phyloP scores from a whole-genome alignment of 2,888 invertebrate genomes.

The Gerris lacustris region DNA sequence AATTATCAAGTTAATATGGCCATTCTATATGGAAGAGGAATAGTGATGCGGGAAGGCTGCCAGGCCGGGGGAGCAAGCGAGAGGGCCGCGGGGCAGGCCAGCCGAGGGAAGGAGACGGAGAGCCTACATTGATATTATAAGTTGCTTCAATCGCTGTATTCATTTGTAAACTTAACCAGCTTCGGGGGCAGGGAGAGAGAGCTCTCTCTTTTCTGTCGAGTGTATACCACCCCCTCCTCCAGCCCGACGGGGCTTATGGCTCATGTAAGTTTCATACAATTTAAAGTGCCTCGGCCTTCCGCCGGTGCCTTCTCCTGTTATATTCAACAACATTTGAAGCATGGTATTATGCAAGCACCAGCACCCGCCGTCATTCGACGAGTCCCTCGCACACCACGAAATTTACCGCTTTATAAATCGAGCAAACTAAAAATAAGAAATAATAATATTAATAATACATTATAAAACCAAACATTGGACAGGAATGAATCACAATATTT shows the following conservation, averaged over 20 bases:
- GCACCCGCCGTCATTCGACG: slow-evolving; percentile 25
- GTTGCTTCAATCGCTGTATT: slow-evolving; percentile 59
- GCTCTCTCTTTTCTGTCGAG: slow-evolving; percentile 30
- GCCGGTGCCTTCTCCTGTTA: slow-evolving; percentile 28
- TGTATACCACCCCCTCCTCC: slow-evolving; percentile 28
- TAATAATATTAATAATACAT: no score
- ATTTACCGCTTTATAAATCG: slow-evolving; percentile 21
- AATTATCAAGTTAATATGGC: slow-evolving; percentile 84
- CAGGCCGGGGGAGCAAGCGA: slow-evolving; percentile 32
- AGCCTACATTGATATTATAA: slow-evolving; percentile 55
- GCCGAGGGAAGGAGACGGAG: slow-evolving; percentile 35
- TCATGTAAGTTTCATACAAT: slow-evolving; percentile 49
- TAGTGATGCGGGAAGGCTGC: slow-evolving; percentile 40
- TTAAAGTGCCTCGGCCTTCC: slow-evolving; percentile 39
- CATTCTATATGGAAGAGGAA: slow-evolving; percentile 54
- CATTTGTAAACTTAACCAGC: slow-evolving; percentile 53
- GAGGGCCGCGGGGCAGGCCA: slow-evolving; percentile 25
- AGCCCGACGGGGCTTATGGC: slow-evolving; percentile 36
- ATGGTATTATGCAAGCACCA: slow-evolving; percentile 30
- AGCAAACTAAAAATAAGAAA: no score
- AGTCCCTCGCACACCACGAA: slow-evolving; percentile 10
- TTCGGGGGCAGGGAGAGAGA: slow-evolving; percentile 25
- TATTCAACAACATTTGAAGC: slow-evolving; percentile 31
- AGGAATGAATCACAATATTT: no score
- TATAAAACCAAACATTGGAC: no score